These are phyloP conservation scores for Sycophaga agraensis DNA, from an alignment of 1,140 invertebrate genomes.

Conservation along the genomic window DNA sequence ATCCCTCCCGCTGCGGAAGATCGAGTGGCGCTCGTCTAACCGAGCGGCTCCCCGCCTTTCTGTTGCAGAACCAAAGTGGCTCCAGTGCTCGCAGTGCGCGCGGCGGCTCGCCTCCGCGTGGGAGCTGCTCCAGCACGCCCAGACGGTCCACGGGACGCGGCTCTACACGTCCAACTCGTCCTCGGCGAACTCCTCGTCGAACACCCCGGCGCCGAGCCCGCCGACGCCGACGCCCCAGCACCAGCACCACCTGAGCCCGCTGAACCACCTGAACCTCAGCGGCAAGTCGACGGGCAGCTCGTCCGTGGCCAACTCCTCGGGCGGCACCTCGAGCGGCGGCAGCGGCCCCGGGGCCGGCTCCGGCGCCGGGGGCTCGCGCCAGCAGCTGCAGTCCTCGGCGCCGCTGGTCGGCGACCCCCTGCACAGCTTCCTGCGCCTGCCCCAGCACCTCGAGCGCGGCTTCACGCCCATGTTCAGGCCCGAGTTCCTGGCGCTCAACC, in stretches of 20 bases:
- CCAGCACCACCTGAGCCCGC: slow-evolving; percentile 52
- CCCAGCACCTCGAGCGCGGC: slow-evolving; percentile 53
- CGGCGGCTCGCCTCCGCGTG: slow-evolving; percentile 87
- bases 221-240: slow-evolving; percentile 52
- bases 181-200: slow-evolving; percentile 53
- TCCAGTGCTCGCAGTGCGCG: slow-evolving; percentile 93
- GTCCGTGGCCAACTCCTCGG: slow-evolving; percentile 50
- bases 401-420: slow-evolving; percentile 63
- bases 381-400: slow-evolving; percentile 55
- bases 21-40: too few species aligned
- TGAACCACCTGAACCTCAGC: slow-evolving; percentile 54
- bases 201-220: slow-evolving; percentile 53
- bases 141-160: slow-evolving; percentile 89
- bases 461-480: slow-evolving; percentile 57
- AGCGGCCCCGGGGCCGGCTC: slow-evolving; percentile 41
- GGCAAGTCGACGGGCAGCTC: slow-evolving; percentile 53
- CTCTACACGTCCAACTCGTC: slow-evolving; percentile 77
- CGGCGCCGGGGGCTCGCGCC: slow-evolving; percentile 45
- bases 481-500: slow-evolving; percentile 54
- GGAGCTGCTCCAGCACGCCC: slow-evolving; percentile 91
- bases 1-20: too few species aligned
- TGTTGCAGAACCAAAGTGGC: slow-evolving; percentile 91
- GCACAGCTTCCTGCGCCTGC: slow-evolving; percentile 52
- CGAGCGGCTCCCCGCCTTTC: neutral
- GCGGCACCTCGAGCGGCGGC: slow-evolving; percentile 45